These are phyloP conservation scores for Lottia scabra DNA, from an alignment of 2,888 invertebrate genomes.

Conservation along the genomic window DNA sequence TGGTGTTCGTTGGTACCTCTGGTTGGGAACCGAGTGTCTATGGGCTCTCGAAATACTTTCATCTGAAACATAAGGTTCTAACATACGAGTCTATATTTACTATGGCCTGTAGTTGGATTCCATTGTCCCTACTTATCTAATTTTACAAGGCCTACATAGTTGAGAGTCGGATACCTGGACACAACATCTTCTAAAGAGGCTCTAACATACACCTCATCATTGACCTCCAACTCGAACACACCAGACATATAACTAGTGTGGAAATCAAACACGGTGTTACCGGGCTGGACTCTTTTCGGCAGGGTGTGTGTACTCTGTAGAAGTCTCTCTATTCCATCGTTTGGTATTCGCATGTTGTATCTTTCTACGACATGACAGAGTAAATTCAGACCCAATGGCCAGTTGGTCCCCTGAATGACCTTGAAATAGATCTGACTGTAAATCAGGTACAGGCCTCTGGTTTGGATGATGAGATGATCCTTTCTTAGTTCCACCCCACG, in stretches of 20 bases:
- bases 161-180: background rate
- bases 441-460: background rate
- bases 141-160: background rate
- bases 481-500: background rate
- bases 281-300: background rate
- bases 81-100: too few species aligned
- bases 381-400: background rate
- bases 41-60: too few species aligned
- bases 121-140: background rate
- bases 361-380: background rate
- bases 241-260: background rate
- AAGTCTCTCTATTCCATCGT: background rate
- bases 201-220: background rate
- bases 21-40: too few species aligned
- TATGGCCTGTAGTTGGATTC: too few species aligned
- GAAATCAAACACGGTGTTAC: background rate
- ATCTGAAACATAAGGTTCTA: too few species aligned
- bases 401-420: background rate
- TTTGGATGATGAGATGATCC: background rate
- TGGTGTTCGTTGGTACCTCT: too few species aligned
- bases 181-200: background rate
- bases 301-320: background rate
- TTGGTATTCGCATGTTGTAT: background rate
- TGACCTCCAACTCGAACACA: background rate
- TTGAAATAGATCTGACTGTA: slow-evolving; percentile 2